phyloP scores from a whole-genome alignment of 2,113 vertebrate genomes.

The Alligator mississippiensis region DNA sequence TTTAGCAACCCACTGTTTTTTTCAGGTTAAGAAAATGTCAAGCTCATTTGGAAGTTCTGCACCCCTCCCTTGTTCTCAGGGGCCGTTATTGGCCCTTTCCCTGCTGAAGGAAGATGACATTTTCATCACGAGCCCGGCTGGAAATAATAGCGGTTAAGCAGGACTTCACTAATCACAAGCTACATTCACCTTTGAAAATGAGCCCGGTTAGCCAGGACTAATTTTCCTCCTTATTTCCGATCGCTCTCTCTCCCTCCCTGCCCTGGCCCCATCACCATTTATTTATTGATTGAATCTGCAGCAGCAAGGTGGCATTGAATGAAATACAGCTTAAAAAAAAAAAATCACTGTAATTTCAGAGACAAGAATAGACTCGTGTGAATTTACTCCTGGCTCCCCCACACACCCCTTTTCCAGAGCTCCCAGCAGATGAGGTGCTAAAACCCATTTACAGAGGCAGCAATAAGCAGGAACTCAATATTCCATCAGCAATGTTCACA shows the following conservation, averaged over 20 bases:
- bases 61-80: slow-evolving; percentile 4
- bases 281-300: not conserved
- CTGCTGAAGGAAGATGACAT: slow-evolving; percentile 67
- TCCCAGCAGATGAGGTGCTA: not conserved
- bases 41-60: slow-evolving; percentile 57
- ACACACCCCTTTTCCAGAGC: not conserved
- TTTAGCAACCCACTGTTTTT: slow-evolving; percentile 45
- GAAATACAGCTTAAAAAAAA: not conserved
- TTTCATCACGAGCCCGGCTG: slow-evolving; percentile 43
- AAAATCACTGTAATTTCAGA: not conserved
- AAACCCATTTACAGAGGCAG: not conserved
- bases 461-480: not conserved
- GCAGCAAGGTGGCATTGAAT: not conserved
- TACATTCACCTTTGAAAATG: slow-evolving; percentile 29
- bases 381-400: not conserved
- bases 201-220: not conserved
- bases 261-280: rapidly evolving
- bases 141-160: slow-evolving; percentile 1
- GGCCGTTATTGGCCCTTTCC: slow-evolving; percentile 13
- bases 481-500: not conserved
- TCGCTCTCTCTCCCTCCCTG: not conserved
- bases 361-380: not conserved
- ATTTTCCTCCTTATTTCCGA: not conserved
- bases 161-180: slow-evolving; percentile 32
- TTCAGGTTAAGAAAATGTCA: slow-evolving; percentile 77